These are phyloP conservation scores for Folsomia candida DNA, from an alignment of 2,888 invertebrate species.

Conservation along the genomic window DNA sequence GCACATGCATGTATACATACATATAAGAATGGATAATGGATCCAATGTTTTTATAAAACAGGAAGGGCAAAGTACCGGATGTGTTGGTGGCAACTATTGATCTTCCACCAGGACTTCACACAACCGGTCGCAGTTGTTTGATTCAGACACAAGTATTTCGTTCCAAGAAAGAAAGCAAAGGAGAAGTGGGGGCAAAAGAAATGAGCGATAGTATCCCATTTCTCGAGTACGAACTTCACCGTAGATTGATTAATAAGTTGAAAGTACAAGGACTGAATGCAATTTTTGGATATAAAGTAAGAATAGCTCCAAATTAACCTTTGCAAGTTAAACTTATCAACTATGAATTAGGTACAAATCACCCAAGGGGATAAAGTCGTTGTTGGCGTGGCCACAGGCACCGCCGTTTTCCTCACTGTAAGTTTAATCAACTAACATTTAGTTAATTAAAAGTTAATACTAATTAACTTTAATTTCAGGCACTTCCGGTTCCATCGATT, in stretches of 20 bases:
- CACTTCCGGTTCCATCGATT: slow-evolving; percentile 72
- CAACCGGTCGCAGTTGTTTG: slow-evolving; percentile 68
- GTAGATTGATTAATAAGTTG: slow-evolving; percentile 82
- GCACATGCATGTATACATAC: too few species aligned
- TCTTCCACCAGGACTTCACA: slow-evolving; percentile 71
- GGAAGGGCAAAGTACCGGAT: slow-evolving; percentile 83
- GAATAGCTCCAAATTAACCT: too few species aligned
- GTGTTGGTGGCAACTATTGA: slow-evolving; percentile 86
- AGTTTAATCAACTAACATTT: too few species aligned
- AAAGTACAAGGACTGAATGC: slow-evolving; percentile 94
- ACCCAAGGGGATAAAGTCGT: slow-evolving; percentile 84
- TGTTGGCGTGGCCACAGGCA: slow-evolving; percentile 83
- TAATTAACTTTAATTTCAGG: too few species aligned
- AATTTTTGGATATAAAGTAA: slow-evolving; percentile 75
- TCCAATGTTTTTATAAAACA: slow-evolving; percentile 51
- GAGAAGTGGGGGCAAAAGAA: slow-evolving; percentile 85
- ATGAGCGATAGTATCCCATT: slow-evolving; percentile 93
- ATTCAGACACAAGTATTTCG: slow-evolving; percentile 74
- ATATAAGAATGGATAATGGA: too few species aligned
- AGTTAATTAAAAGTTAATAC: too few species aligned
- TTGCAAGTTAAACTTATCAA: too few species aligned
- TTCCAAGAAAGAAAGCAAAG: slow-evolving; percentile 72
- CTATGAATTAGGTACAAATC: slow-evolving; percentile 62
- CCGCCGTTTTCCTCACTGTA: slow-evolving; percentile 74
- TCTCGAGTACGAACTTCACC: slow-evolving; percentile 91